Evolutionary conservation across 2,888 invertebrate genomes (phyloP), one percentile per base, ranked within the genome.

Genomic region (Melieria omissa): DNA sequence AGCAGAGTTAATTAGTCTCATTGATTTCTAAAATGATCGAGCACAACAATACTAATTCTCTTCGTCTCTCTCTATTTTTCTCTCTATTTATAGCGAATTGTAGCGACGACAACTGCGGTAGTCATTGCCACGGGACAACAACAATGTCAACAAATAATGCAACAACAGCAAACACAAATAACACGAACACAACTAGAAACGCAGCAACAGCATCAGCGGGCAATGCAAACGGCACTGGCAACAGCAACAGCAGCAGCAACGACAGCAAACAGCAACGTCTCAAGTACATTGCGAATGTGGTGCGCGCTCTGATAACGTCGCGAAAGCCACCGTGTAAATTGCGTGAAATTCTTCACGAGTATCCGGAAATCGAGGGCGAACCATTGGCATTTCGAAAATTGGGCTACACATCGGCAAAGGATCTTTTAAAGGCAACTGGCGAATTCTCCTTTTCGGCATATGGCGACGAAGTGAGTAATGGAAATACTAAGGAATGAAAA

Each of bases 371-470:
- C 44, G 90, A 92, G 82, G 92, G 92, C 44, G 89, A 89, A 81
- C 86, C 86, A 77, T 90, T 93, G 78, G 93, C 93, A 6, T 93
- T 86, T 78, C 87, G 85, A 72, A 88, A 88, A 77, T 85, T 92
- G 70, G 93, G 93, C 5, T 92, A 88, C 84, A 80, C 85, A 54
- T 86, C 87, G 8, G 84, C 93, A 8, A 90, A 91, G 73, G 90
- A 90, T 52, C 88, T 93, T 74, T 87, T 93, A 49, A 88, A 88
- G 75, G 88, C 90, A 16, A 90, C 91, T 10, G 89, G 90, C 45
- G 88, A 92, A 79, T 89, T 88, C 78, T 85, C 89, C 8, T 87
- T 87, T n/a, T 87, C 87, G 77, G 81, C 81, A 29, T 88, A 82
- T 9, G 83, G 89, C 81, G 90, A 89, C 3, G 90, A 90, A 74